A percentile compares a stretch with the other conserved stretches of the same genome.
phyloP scores from a whole-genome alignment of 1,140 invertebrate species.

The Leptinotarsa defecta region DNA sequence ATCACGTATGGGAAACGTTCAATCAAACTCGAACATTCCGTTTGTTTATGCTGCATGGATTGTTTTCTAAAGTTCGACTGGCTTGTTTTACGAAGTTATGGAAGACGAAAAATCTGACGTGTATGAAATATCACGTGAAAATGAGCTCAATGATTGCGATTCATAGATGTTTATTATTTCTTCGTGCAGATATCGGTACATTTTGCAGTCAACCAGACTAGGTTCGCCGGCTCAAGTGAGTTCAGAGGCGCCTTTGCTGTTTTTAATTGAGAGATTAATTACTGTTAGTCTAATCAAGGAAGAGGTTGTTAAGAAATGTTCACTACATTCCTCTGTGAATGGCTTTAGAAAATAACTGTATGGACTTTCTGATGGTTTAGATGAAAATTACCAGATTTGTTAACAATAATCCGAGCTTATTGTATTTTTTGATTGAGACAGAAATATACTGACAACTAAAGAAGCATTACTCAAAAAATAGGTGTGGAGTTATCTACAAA shows the following conservation, averaged over 20 bases:
- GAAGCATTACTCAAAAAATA: too few relatives aligned
- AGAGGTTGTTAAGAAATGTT: not conserved
- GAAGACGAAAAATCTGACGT: not conserved
- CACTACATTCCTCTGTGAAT: not conserved
- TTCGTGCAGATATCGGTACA: not conserved
- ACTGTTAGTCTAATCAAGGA: not conserved
- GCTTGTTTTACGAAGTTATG: not conserved
- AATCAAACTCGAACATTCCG: not conserved
- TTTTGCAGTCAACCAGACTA: slow-evolving; percentile 2
- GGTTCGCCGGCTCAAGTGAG: not conserved
- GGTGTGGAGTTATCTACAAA: too few relatives aligned
- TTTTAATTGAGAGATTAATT: slow-evolving; percentile 6
- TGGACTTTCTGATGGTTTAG: too few relatives aligned
- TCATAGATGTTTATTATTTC: not conserved
- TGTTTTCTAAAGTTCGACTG: not conserved
- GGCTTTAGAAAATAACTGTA: too few relatives aligned
- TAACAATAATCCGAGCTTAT: too few relatives aligned
- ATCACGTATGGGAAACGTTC: not conserved
- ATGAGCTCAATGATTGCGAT: too few relatives aligned
- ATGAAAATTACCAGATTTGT: too few relatives aligned
- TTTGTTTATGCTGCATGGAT: not conserved
- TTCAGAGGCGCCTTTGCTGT: not conserved
- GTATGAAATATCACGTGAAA: not conserved
- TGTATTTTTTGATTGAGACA: too few relatives aligned
- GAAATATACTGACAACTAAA: too few relatives aligned